These are phyloP conservation scores for Oncorhynchus gorbuscha DNA, from an alignment of 2,113 vertebrate species.

Conservation along the genomic window DNA sequence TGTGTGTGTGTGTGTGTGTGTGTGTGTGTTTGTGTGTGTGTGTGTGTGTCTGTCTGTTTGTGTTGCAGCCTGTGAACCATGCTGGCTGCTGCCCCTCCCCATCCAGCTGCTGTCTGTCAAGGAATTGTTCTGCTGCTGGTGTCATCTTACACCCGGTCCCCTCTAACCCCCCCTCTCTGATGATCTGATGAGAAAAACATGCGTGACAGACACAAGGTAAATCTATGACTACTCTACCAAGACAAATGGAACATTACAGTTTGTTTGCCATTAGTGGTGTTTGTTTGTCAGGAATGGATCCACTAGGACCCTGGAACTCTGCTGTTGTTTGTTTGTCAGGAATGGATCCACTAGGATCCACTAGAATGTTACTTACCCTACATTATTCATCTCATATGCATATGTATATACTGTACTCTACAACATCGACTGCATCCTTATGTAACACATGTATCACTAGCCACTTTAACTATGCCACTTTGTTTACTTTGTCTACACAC, in stretches of 20 bases:
- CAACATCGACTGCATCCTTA: too few relatives aligned
- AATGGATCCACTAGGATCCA: too few relatives aligned
- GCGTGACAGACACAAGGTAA: slow-evolving; percentile 45
- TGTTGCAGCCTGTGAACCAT: slow-evolving; percentile 31
- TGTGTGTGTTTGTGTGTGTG: too few relatives aligned
- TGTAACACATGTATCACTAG: too few relatives aligned
- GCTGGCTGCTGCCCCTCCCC: slow-evolving; percentile 43
- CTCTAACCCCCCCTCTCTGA: neutral
- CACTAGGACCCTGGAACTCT: too few relatives aligned
- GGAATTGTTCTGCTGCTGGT: slow-evolving; percentile 58
- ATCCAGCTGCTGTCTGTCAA: slow-evolving; percentile 77
- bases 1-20: too few relatives aligned
- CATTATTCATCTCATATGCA: too few relatives aligned
- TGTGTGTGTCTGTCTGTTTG: slow-evolving; percentile 19
- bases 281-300: neutral
- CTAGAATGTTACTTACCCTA: too few relatives aligned
- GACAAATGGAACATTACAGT: slow-evolving; percentile 43
- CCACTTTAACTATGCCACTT: too few relatives aligned
- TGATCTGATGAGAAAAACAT: slow-evolving; percentile 67
- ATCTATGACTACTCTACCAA: slow-evolving; percentile 19
- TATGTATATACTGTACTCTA: too few relatives aligned
- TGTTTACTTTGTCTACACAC: too few relatives aligned
- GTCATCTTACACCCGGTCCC: slow-evolving; percentile 21
- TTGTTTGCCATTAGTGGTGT: slow-evolving; percentile 35
- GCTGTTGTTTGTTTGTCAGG: neutral